Conservation (phyloP, 2,797 vertebrate species). For the Pampus argenteus region DNA sequence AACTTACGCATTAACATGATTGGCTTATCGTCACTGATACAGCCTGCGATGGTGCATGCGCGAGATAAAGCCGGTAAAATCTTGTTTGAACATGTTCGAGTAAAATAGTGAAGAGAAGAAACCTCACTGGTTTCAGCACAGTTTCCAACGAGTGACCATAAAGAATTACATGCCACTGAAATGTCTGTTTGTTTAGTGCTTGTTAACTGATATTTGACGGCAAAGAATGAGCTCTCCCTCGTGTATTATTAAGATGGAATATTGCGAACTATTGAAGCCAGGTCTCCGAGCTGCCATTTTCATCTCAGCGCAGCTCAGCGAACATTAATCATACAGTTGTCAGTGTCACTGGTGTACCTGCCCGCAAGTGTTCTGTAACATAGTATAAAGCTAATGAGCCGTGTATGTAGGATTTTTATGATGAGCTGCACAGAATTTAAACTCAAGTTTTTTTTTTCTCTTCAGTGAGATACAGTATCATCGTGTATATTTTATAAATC, state of each 20-base stretch:
- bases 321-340: constrained; percentile 54
- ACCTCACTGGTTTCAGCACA: constrained; percentile 30
- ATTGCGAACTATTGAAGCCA: constrained; percentile 6
- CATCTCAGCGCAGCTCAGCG: constrained; percentile 38
- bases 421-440: constrained; percentile 7
- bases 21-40: constrained; percentile 57
- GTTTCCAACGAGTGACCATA: constrained; percentile 28
- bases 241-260: constrained; percentile 33
- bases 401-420: not conserved
- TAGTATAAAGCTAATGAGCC: constrained; percentile 22
- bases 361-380: constrained; percentile 26
- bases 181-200: constrained; percentile 25
- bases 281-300: constrained; percentile 7
- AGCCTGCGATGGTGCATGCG: constrained; percentile 31
- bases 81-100: constrained; percentile 49
- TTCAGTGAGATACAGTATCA: not conserved
- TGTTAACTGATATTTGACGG: constrained; percentile 40
- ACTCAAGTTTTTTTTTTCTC: not conserved
- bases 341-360: constrained; percentile 29
- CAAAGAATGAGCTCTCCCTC: constrained; percentile 24
- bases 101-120: constrained; percentile 51
- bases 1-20: constrained; percentile 46
- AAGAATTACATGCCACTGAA: constrained; percentile 38
- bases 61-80: constrained; percentile 42
- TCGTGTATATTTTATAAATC: not conserved